Conservation (phyloP, 2,797 vertebrate species). For the Petrocephalus sullivani region DNA sequence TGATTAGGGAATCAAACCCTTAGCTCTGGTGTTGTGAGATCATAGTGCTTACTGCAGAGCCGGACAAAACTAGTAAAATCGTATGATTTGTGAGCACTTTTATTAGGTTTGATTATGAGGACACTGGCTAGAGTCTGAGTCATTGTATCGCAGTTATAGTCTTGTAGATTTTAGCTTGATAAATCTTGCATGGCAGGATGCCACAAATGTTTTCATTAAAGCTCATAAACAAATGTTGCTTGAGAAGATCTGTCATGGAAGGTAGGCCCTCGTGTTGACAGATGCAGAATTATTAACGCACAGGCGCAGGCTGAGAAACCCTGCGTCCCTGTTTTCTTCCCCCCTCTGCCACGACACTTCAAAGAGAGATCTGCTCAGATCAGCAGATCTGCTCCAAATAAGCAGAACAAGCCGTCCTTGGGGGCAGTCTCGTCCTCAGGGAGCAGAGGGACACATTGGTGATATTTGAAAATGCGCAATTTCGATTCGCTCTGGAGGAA, state of each 20-base stretch:
- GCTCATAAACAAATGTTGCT: background rate
- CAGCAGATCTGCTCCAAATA: background rate
- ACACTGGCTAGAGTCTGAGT: background rate
- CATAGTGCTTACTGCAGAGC: background rate
- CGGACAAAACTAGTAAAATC: background rate
- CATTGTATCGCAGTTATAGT: background rate
- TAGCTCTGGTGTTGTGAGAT: background rate
- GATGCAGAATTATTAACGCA: conserved; percentile 12
- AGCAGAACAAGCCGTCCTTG: background rate
- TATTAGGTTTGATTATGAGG: background rate
- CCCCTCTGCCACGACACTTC: background rate
- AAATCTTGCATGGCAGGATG: conserved; percentile 9
- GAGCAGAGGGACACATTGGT: background rate
- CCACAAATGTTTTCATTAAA: conserved; percentile 5
- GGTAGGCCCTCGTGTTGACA: background rate
- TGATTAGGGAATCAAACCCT: background rate
- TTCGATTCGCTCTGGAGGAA: background rate
- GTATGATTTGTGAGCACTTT: background rate
- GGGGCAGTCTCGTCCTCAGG: background rate
- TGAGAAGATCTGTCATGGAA: conserved; percentile 8
- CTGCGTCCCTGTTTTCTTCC: background rate
- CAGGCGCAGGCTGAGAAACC: background rate
- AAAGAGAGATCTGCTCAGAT: background rate
- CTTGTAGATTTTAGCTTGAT: conserved; percentile 11
- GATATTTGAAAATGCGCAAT: background rate